These are phyloP conservation scores for Cyclura pinguis DNA, from an alignment of 2,797 vertebrate species.

Conservation along the genomic window DNA sequence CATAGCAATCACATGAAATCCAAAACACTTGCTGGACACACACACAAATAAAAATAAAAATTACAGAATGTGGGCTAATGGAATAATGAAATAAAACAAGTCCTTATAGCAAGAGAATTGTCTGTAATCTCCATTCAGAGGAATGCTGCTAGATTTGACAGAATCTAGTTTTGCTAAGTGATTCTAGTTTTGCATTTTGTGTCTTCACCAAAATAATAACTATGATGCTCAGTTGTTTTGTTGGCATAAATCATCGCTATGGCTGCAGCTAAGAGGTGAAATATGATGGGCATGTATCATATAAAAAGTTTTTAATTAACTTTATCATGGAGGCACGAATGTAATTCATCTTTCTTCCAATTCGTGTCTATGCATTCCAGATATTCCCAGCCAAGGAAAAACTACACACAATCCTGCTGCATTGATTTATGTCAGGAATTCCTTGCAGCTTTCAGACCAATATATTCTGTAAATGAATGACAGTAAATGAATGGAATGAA, in stretches of 20 bases:
- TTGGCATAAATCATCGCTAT: background rate
- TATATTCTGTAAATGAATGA: too few relatives aligned
- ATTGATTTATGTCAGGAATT: background rate
- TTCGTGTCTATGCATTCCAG: background rate
- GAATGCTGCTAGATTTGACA: background rate
- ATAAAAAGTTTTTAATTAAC: background rate
- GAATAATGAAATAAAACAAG: background rate
- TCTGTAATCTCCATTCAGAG: background rate
- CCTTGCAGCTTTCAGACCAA: background rate
- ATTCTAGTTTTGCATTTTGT: background rate
- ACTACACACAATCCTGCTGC: background rate
- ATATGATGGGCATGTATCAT: background rate
- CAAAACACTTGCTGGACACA: background rate
- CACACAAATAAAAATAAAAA: background rate
- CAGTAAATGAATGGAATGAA: too few relatives aligned
- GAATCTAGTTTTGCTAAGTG: background rate
- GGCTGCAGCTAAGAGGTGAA: background rate
- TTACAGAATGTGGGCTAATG: background rate
- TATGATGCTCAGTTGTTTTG: background rate
- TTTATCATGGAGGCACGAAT: background rate
- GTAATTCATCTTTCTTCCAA: background rate
- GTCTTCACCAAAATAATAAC: background rate
- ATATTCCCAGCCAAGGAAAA: background rate
- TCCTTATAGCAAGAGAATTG: background rate
- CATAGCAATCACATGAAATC: background rate